Evolutionary conservation across 35 echinoderm and acorn worm genomes (phyloP).

Genomic region (Acanthaster planci): DNA sequence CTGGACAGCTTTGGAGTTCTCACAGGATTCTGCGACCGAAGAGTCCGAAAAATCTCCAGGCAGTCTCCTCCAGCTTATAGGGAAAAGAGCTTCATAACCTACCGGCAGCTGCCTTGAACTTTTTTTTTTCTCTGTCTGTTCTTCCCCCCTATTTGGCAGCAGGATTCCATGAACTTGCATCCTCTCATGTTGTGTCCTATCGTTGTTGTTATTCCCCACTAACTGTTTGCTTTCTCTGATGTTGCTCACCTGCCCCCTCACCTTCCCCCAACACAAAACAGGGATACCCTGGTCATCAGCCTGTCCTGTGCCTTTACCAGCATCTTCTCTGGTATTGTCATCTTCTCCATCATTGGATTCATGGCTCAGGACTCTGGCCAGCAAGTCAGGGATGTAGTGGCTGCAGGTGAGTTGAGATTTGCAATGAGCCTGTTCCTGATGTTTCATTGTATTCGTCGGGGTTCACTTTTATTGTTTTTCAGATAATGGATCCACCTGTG

Average conservation of each 20-base stretch:
- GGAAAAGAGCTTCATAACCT: background rate
- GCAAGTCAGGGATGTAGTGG: slow-evolving; percentile 61
- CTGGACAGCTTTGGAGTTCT: background rate
- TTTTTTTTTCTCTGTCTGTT: background rate
- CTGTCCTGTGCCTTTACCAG: slow-evolving; percentile 38
- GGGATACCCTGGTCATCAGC: slow-evolving; percentile 56
- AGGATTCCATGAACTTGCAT: background rate
- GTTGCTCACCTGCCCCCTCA: background rate
- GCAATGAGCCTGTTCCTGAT: too few species aligned
- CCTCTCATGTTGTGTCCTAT: background rate
- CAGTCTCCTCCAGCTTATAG: background rate
- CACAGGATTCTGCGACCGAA: background rate
- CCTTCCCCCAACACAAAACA: background rate
- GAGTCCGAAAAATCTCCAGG: background rate
- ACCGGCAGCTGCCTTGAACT: background rate
- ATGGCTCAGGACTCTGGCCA: slow-evolving; percentile 57
- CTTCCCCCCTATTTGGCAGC: background rate
- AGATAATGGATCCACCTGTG: too few species aligned
- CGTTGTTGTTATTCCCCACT: background rate
- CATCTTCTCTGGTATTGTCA: slow-evolving; percentile 57
- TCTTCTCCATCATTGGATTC: slow-evolving; percentile 72
- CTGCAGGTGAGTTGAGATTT: slow-evolving; percentile 67
- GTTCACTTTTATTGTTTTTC: too few species aligned
- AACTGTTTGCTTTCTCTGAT: background rate
- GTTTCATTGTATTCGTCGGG: too few species aligned